Percentiles rank a stretch among this genome's conserved stretches.
phyloP scores from a whole-genome alignment of 2,797 vertebrate genomes.

The Anomalospiza imberbis region DNA sequence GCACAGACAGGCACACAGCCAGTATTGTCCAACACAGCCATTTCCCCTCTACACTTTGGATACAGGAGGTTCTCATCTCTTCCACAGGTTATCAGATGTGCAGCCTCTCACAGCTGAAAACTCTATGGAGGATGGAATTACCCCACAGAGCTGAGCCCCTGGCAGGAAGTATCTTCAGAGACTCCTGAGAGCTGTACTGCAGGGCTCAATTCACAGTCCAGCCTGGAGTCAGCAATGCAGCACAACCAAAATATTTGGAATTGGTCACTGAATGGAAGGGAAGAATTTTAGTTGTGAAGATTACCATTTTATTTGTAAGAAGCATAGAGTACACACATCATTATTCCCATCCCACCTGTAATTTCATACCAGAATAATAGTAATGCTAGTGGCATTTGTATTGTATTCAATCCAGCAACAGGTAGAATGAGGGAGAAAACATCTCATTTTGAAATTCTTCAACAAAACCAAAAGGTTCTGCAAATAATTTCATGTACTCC shows the following conservation, averaged over 20 bases:
- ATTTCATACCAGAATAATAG: neutral
- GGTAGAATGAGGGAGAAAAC: neutral
- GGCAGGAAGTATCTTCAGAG: neutral
- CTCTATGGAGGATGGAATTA: neutral
- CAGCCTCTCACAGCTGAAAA: neutral
- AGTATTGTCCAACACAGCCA: accelerated
- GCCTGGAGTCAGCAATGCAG: neutral
- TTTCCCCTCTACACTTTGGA: neutral
- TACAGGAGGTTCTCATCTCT: neutral
- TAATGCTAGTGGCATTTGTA: neutral
- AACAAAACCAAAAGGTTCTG: neutral
- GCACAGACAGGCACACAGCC: neutral
- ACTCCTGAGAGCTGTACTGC: neutral
- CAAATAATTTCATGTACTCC: neutral
- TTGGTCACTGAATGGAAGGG: neutral
- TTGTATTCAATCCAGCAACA: neutral
- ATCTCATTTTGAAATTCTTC: accelerated
- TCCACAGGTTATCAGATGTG: neutral
- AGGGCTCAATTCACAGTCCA: neutral
- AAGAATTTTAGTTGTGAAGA: neutral
- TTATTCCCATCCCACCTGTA: neutral
- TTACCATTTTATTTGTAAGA: neutral
- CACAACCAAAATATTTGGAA: neutral
- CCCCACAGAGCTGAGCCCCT: neutral
- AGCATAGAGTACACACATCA: neutral